Conservation (phyloP, 2,888 invertebrate genomes). For the Nomada ferruginata region DNA sequence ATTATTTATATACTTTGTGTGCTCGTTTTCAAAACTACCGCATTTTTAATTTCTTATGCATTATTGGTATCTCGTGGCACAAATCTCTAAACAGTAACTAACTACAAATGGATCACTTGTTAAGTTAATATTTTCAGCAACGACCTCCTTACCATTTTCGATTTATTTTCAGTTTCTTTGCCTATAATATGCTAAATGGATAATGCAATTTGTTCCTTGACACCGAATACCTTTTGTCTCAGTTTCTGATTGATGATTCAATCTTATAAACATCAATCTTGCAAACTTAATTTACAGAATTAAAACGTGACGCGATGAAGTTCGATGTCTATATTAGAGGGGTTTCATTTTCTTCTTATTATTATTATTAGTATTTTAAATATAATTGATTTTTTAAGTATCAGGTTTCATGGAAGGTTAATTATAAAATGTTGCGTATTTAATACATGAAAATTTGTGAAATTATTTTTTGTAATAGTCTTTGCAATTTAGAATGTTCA, state of each 20-base stretch:
- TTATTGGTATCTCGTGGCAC: too few species aligned
- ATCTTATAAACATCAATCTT: slow-evolving; percentile 4
- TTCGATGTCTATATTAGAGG: neutral
- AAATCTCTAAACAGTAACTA: too few species aligned
- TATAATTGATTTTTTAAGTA: neutral
- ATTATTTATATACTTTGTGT: too few species aligned
- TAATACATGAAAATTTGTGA: neutral
- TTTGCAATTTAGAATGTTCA: neutral
- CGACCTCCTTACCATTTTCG: neutral
- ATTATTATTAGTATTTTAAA: neutral
- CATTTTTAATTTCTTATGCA: too few species aligned
- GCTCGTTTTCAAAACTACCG: too few species aligned
- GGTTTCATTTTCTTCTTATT: too few species aligned
- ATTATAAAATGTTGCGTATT: neutral
- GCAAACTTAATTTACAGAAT: neutral
- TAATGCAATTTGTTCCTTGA: neutral
- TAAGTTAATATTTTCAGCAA: neutral
- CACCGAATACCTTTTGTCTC: neutral
- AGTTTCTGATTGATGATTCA: slow-evolving; percentile 30
- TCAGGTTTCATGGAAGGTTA: neutral
- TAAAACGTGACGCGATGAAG: neutral
- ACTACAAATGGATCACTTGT: too few species aligned
- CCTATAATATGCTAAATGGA: neutral
- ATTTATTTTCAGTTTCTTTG: neutral
- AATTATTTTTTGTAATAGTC: neutral